Percentiles rank a stretch among this genome's conserved stretches.
Conservation (phyloP, 2,888 invertebrate genomes). For the Lottia scabra region DNA sequence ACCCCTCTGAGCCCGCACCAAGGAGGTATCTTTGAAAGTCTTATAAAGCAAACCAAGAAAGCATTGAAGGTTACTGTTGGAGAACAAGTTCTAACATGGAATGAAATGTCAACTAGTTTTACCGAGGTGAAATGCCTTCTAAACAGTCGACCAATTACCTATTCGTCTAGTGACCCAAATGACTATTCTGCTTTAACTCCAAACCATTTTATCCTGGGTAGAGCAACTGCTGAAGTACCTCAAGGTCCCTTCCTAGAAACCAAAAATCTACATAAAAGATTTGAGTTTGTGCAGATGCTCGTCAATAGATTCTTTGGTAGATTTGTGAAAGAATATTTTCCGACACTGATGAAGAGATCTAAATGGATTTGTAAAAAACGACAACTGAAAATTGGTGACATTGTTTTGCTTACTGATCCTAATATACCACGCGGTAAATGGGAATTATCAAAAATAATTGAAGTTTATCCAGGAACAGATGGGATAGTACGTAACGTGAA, state of each 20-base stretch:
- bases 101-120: constrained; percentile 20
- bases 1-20: constrained; percentile 16
- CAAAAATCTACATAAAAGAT: constrained; percentile 7
- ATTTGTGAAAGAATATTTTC: constrained; percentile 20
- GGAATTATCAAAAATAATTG: constrained; percentile 1
- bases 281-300: constrained; percentile 18
- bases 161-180: constrained; percentile 15
- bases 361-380: constrained; percentile 13
- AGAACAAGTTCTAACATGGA: constrained; percentile 13
- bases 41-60: constrained; percentile 19
- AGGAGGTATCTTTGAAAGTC: constrained; percentile 21
- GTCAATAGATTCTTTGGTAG: constrained; percentile 8
- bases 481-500: constrained; percentile 3
- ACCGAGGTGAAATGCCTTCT: constrained; percentile 11
- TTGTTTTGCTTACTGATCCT: constrained; percentile 6
- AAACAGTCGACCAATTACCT: constrained; percentile 22
- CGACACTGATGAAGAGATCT: constrained; percentile 11
- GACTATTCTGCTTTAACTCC: constrained; percentile 16
- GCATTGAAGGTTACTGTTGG: constrained; percentile 11
- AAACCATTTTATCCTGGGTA: constrained; percentile 21
- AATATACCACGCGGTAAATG: constrained; percentile 8
- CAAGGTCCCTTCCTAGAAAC: constrained; percentile 13
- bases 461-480: constrained; percentile 14
- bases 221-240: constrained; percentile 11
- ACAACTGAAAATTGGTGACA: constrained; percentile 16